A percentile compares a stretch with the other conserved stretches of the same genome.
Evolutionary conservation across 2,797 vertebrate species (phyloP).

Genomic region (Falco rusticolus): DNA sequence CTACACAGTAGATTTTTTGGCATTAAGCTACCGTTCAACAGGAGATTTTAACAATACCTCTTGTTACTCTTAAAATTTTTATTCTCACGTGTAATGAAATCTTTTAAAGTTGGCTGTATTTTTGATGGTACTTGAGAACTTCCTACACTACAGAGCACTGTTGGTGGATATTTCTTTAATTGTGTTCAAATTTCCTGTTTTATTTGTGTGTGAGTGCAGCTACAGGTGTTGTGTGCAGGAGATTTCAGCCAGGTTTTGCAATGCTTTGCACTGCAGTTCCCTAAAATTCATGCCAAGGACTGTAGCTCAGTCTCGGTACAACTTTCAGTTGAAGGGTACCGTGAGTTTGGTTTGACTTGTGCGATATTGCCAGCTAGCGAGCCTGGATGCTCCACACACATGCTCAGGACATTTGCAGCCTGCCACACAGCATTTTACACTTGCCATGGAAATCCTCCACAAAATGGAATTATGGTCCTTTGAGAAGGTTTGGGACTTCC

Average conservation of each 20-base stretch:
- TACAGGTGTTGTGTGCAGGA: not conserved
- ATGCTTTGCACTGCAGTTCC: not conserved
- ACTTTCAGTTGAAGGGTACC: not conserved
- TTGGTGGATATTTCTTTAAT: not conserved
- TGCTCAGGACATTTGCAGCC: not conserved
- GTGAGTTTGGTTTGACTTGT: not conserved
- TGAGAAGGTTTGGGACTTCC: not conserved
- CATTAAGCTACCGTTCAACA: not conserved
- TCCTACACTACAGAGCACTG: not conserved
- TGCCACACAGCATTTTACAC: not conserved
- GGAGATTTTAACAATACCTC: not conserved
- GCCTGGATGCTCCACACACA: not conserved
- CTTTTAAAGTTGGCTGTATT: not conserved
- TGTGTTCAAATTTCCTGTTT: not conserved
- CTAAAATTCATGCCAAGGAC: not conserved
- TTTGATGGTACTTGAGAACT: not conserved
- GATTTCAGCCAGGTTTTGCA: not conserved
- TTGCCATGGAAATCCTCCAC: not conserved
- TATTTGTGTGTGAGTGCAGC: not conserved
- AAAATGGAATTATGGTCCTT: not conserved
- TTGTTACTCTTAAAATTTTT: not conserved
- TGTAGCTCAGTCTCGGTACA: not conserved
- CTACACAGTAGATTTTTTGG: not conserved
- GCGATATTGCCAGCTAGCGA: not conserved
- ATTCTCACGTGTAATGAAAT: not conserved